Conservation (phyloP, 2,113 vertebrate species). For the Carollia perspicillata region DNA sequence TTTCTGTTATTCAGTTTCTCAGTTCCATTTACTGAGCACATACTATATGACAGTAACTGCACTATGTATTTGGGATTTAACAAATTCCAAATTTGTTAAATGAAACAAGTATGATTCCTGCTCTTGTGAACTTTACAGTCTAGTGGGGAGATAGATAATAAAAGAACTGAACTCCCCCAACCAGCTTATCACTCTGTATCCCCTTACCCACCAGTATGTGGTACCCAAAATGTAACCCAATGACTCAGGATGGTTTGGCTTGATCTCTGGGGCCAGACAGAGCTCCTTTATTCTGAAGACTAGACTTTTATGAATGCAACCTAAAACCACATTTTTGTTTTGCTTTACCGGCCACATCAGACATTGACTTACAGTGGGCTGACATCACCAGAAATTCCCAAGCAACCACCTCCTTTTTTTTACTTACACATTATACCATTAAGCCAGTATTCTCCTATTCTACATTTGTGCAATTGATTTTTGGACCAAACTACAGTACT, state of each 20-base stretch:
- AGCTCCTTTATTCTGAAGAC: not conserved
- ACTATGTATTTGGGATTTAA: not conserved
- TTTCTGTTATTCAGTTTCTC: not conserved
- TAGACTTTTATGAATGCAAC: not conserved
- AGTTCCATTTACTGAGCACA: not conserved
- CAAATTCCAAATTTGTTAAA: too few species aligned
- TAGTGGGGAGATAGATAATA: not conserved
- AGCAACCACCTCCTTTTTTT: not conserved
- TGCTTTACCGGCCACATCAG: not conserved
- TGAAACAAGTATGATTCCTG: not conserved
- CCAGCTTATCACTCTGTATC: not conserved
- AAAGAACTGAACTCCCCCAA: not conserved
- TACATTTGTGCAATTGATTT: conserved; percentile 7
- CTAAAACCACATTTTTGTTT: not conserved
- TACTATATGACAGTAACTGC: not conserved
- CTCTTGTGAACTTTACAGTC: not conserved
- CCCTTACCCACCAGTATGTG: not conserved
- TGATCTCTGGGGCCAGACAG: not conserved
- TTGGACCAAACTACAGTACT: not conserved
- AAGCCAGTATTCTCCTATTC: not conserved
- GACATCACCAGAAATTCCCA: not conserved
- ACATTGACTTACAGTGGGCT: not conserved
- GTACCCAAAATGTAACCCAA: not conserved
- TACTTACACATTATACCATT: not conserved
- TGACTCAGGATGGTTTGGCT: not conserved